A percentile compares a stretch with the other conserved stretches of the same genome.
Evolutionary conservation across 1,140 invertebrate species (phyloP).

Genomic region (Bursaphelenchus mucronatus): DNA sequence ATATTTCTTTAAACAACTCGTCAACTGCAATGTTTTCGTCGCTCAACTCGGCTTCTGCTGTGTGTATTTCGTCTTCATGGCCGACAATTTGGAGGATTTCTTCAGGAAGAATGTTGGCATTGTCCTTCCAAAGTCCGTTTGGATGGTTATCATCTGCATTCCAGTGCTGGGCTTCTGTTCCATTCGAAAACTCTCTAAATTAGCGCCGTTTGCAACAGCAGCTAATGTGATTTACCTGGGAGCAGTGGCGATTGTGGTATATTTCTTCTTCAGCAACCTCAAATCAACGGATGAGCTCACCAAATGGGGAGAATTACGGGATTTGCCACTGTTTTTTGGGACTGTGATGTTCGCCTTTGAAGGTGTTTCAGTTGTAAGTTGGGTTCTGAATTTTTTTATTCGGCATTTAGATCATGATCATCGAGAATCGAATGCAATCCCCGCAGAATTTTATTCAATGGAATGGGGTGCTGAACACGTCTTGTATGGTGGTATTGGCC

Average conservation of each 20-base stretch:
- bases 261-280: constrained; percentile 41
- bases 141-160: constrained; percentile 42
- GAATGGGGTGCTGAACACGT: constrained; percentile 50
- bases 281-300: constrained; percentile 25
- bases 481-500: constrained; percentile 44
- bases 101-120: constrained; percentile 41
- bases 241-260: constrained; percentile 41
- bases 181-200: constrained; percentile 45
- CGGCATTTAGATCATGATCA: constrained; percentile 33
- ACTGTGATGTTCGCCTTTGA: constrained; percentile 83
- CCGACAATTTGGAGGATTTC: constrained; percentile 67
- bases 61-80: constrained; percentile 89
- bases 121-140: constrained; percentile 39
- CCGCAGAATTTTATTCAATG: constrained; percentile 47
- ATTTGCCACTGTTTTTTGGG: constrained; percentile 83
- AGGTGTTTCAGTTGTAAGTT: constrained; percentile 76
- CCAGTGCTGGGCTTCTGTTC: constrained; percentile 39
- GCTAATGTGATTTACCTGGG: constrained; percentile 45
- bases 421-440: constrained; percentile 49
- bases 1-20: constrained; percentile 57
- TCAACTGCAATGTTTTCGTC: constrained; percentile 69
- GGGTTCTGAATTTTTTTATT: constrained; percentile 9
- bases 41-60: constrained; percentile 93
- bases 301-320: constrained; percentile 34
- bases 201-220: constrained; percentile 43